Percentiles rank a stretch among this genome's conserved stretches.
Evolutionary conservation across 2,888 invertebrate species (phyloP).

Genomic region (Xanthorhoe designata): DNA sequence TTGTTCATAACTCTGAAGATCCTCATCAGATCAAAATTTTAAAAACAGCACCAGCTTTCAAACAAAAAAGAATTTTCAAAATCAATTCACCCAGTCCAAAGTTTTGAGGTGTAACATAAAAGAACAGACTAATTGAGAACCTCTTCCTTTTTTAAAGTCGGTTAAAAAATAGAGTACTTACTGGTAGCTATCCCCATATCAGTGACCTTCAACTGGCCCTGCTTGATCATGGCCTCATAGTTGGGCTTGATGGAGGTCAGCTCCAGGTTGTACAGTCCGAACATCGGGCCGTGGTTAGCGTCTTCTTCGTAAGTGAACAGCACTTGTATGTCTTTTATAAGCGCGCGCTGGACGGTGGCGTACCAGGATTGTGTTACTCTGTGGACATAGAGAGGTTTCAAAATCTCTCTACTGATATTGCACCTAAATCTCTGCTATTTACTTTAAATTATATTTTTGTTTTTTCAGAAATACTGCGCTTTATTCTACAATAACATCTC

Average conservation of each 20-base stretch:
- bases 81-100: no score
- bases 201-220: conserved; percentile 92
- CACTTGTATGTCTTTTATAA: conserved; percentile 93
- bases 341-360: conserved; percentile 89
- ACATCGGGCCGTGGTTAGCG: conserved; percentile 89
- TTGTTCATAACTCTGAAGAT: no score
- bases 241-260: conserved; percentile 93
- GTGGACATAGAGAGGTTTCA: conserved; percentile 13
- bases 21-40: no score
- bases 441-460: no score
- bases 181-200: conserved; percentile 94
- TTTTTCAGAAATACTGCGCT: not conserved
- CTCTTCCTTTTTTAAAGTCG: no score
- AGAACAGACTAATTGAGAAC: no score
- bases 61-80: no score
- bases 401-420: no score
- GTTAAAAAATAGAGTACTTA: conserved; percentile 65
- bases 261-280: conserved; percentile 91
- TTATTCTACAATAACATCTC: not conserved
- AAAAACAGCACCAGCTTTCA: no score
- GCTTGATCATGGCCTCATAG: conserved; percentile 95
- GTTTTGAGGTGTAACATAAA: no score
- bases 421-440: no score
- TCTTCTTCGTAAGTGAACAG: conserved; percentile 92
- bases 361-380: conserved; percentile 89